Conservation (phyloP, 2,888 invertebrate species). For the Eupithecia vulgata region DNA sequence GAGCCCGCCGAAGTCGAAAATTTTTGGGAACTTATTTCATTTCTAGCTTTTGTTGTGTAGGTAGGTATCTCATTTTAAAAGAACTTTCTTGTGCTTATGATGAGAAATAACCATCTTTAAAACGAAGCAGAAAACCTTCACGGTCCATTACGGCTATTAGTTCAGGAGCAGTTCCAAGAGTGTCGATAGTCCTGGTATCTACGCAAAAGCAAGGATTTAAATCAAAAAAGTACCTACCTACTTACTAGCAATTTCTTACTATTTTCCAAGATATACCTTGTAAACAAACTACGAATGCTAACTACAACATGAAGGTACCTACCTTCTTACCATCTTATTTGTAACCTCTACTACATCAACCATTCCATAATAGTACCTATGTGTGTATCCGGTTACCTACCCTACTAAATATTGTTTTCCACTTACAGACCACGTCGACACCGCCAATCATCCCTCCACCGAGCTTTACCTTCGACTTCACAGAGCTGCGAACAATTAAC, state of each 20-base stretch:
- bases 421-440: conserved; percentile 76
- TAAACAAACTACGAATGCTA: neutral
- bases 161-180: neutral
- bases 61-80: neutral
- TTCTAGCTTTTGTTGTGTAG: no score
- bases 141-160: no score
- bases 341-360: no score
- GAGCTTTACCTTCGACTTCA: conserved; percentile 68
- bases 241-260: neutral
- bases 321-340: no score
- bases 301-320: no score
- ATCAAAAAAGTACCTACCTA: no score
- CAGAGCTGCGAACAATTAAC: conserved; percentile 77
- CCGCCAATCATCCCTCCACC: conserved; percentile 75
- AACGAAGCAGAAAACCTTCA: neutral
- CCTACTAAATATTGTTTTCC: conserved; percentile 24
- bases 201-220: neutral
- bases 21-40: no score
- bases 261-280: neutral
- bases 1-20: no score
- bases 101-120: no score
- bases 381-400: neutral
- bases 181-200: neutral
- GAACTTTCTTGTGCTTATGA: neutral
- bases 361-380: conserved; percentile 12